phyloP scores from a whole-genome alignment of 2,888 invertebrate species.

The Ichneumoninae sp. region DNA sequence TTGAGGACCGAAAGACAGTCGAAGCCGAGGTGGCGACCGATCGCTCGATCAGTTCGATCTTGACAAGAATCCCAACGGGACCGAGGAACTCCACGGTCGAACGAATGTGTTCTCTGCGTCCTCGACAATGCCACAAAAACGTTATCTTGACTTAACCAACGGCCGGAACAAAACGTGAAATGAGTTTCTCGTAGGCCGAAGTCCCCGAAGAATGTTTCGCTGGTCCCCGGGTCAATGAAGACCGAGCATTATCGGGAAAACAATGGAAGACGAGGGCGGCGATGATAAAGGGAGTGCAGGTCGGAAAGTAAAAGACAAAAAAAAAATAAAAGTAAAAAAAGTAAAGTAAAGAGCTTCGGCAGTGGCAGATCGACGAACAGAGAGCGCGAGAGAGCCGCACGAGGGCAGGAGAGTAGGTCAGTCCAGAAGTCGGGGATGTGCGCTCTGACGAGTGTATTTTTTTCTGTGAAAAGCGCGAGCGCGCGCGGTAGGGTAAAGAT shows the following conservation, averaged over 20 bases:
- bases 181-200: background rate
- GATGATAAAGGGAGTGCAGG: conserved; percentile 10
- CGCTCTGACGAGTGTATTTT: conserved; percentile 69
- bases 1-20: conserved; percentile 2
- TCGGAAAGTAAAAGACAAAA: background rate
- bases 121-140: background rate
- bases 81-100: background rate
- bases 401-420: conserved; percentile 57
- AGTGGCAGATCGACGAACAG: conserved; percentile 40
- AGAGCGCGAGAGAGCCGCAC: conserved; percentile 11
- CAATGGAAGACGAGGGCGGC: background rate
- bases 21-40: background rate
- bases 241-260: background rate
- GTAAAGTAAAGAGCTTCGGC: conserved; percentile 14
- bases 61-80: background rate
- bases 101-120: background rate
- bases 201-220: background rate
- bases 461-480: conserved; percentile 68
- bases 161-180: background rate
- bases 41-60: background rate
- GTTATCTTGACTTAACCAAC: background rate
- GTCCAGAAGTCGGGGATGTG: conserved; percentile 74
- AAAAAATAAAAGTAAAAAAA: conserved; percentile 9
- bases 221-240: background rate
- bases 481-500: conserved; percentile 70